Conservation (phyloP, 2,888 invertebrate species). For the Keiferia lycopersicella region DNA sequence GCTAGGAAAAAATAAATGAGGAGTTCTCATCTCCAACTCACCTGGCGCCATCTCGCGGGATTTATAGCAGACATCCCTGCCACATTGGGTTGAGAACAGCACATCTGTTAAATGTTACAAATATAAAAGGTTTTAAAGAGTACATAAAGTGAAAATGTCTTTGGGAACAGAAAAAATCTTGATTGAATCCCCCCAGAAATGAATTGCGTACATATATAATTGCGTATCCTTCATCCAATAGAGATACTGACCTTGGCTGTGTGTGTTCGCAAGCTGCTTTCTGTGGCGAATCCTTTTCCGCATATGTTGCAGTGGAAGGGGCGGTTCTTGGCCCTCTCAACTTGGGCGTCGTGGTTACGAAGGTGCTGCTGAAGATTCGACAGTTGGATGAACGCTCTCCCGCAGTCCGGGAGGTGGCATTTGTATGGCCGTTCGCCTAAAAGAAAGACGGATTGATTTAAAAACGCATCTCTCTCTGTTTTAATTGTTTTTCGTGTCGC, state of each 20-base stretch:
- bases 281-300: conserved; percentile 97
- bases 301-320: conserved; percentile 98
- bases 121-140: neutral
- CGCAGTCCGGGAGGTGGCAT: conserved; percentile 97
- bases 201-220: neutral
- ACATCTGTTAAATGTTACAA: conserved; percentile 17
- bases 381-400: conserved; percentile 97
- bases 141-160: neutral
- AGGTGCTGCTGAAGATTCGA: conserved; percentile 98
- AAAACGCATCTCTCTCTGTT: no score
- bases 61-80: conserved; percentile 17
- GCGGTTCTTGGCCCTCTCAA: conserved; percentile 95
- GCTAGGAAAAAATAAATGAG: conserved; percentile 15
- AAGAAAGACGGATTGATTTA: conserved; percentile 51
- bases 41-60: conserved; percentile 19
- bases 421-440: conserved; percentile 98
- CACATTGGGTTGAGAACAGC: conserved; percentile 19
- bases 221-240: neutral
- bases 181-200: neutral
- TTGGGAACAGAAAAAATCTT: neutral
- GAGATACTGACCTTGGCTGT: conserved; percentile 95
- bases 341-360: conserved; percentile 97
- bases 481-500: no score
- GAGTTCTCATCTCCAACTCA: conserved; percentile 17
- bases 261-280: conserved; percentile 96